Evolutionary conservation across 2,797 vertebrate genomes (phyloP), one percentile per base, ranked within the genome.

Genomic region (Champsocephalus esox): DNA sequence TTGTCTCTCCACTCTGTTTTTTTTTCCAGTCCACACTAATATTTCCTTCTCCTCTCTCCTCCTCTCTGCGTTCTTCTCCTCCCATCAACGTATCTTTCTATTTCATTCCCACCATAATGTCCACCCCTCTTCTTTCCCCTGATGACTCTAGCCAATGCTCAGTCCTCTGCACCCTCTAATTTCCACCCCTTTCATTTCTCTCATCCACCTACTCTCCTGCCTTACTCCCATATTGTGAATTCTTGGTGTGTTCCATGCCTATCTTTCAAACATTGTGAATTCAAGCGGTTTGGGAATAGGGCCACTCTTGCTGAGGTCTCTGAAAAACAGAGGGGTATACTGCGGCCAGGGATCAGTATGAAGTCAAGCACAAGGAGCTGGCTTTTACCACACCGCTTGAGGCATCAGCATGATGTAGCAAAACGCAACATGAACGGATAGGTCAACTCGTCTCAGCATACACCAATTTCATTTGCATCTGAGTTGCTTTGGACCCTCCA

Each of bases 81-180:
- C 41, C 16, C 46, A 63, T 75, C 48, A 58, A 9, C 44, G 75
- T 52, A 64, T 78, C 52, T 49, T 64, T 56, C 14, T 66, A 72
- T 66, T 85, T 74, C 14, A 5, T 67, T 82, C 79, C 66, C 76
- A 58, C 38, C 56, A 58, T 81, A 66, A 80, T 81, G 80, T 77
- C 79, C 51, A 41, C 45, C 62, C 43, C 45, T 46, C 32, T 81
- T 60, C 54, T 21, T 50, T 69, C 71, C 63, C 6, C 8, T 38
- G 34, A 38, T 2, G 34, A 13, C 72, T 79, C 70, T 12, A 46
- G 64, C 73, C 60, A 13, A 5, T 12, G 58, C 70, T 77, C 56
- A 41, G 24, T 71, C 59, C 78, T 82, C 85, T 83, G 66, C 46
- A 66, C 55, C 65, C 62, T 84, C 76, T 82, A 66, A 81, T 87